Percentiles rank a stretch among this genome's conserved stretches.
phyloP scores from a whole-genome alignment of 2,888 invertebrate genomes.

The Polydrusus pterygomalis region DNA sequence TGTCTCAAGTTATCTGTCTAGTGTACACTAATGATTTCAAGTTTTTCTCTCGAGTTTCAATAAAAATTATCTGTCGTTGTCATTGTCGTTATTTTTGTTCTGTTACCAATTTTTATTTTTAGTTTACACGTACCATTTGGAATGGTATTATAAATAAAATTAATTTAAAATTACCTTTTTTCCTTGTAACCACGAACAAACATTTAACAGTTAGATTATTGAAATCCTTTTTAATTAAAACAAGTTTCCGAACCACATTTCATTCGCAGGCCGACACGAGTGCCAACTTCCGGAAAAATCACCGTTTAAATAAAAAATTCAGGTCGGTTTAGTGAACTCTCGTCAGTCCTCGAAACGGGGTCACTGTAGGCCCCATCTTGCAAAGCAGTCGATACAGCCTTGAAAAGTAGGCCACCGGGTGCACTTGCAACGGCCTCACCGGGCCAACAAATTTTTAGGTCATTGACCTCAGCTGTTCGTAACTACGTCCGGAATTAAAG shows the following conservation, averaged over 20 bases:
- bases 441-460: constrained; percentile 61
- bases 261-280: not conserved
- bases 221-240: not conserved
- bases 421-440: constrained; percentile 61
- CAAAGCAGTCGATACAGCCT: constrained; percentile 69
- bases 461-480: constrained; percentile 65
- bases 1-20: no score
- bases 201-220: no score
- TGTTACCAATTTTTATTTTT: no score
- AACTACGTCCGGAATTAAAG: constrained; percentile 46
- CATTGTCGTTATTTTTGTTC: no score
- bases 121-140: no score
- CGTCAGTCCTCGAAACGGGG: constrained; percentile 25
- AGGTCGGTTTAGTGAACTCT: constrained; percentile 23
- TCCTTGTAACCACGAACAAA: no score
- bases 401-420: constrained; percentile 70
- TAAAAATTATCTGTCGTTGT: no score
- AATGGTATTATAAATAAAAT: no score
- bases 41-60: no score
- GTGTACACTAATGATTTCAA: no score
- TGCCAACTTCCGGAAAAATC: constrained; percentile 21
- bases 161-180: no score
- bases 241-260: not conserved
- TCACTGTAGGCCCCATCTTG: constrained; percentile 43
- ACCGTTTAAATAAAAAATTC: constrained; percentile 27